Evolutionary conservation across 2,888 invertebrate genomes (phyloP).

Genomic region (Meta bourneti): DNA sequence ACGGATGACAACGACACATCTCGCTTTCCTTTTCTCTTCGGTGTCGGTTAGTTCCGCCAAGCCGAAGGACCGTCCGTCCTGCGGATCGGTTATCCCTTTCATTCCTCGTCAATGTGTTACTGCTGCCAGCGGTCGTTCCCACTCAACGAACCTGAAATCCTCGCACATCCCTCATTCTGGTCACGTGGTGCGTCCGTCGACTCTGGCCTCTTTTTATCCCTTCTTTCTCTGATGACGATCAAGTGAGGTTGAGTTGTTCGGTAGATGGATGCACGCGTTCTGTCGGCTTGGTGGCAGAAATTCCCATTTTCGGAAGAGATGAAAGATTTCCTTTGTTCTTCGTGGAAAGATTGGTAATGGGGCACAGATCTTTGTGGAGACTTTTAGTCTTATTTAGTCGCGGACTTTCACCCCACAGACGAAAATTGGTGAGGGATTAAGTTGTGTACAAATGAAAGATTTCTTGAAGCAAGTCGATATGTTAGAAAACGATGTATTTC

Average conservation of each 20-base stretch:
- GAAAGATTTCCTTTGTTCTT: constrained; percentile 41
- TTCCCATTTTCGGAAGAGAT: constrained; percentile 39
- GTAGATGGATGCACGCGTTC: not conserved
- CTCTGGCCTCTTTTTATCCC: not conserved
- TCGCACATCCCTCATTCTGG: constrained; percentile 57
- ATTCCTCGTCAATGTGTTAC: constrained; percentile 41
- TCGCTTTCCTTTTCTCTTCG: constrained; percentile 14
- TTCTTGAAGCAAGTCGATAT: constrained; percentile 21
- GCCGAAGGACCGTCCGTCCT: constrained; percentile 18
- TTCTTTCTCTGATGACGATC: not conserved
- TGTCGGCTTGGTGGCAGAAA: not conserved
- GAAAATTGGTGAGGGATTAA: not conserved
- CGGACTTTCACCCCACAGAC: too few species aligned
- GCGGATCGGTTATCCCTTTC: constrained; percentile 58
- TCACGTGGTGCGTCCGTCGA: constrained; percentile 50
- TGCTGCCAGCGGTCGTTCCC: constrained; percentile 58
- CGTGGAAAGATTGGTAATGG: constrained; percentile 13
- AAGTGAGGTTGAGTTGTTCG: constrained; percentile 15
- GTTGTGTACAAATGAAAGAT: not conserved
- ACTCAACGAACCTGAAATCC: constrained; percentile 74
- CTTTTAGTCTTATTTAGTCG: not conserved
- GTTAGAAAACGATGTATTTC: too few species aligned
- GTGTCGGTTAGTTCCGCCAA: constrained; percentile 63
- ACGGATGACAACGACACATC: constrained; percentile 15
- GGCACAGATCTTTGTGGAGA: not conserved